phyloP scores from a whole-genome alignment of 2,888 invertebrate genomes.

The Yponomeuta malinellus region DNA sequence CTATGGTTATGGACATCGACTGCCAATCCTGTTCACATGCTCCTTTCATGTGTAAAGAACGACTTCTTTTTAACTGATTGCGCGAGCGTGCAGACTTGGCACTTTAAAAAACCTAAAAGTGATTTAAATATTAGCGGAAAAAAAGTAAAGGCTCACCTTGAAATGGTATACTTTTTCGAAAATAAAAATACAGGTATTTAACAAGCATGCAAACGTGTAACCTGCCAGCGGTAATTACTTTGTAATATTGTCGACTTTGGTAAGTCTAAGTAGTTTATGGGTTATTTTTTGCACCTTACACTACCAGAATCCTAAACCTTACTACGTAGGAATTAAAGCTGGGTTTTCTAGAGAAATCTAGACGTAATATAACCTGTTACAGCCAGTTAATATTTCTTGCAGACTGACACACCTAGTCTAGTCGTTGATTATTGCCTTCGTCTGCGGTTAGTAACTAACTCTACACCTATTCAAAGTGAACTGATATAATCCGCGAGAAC shows the following conservation, averaged over 20 bases:
- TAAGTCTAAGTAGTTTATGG: not conserved
- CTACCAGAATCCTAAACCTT: not conserved
- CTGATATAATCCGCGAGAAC: too few relatives aligned
- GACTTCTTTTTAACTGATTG: constrained; percentile 1
- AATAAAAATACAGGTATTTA: not conserved
- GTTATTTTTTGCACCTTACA: not conserved
- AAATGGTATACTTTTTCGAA: not conserved
- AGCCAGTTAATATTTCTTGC: not conserved
- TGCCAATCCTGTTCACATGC: not conserved
- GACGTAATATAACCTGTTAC: not conserved
- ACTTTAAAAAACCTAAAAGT: not conserved
- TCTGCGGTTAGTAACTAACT: not conserved
- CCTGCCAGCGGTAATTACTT: too few relatives aligned
- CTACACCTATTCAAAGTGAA: too few relatives aligned
- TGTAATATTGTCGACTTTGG: too few relatives aligned
- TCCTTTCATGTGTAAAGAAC: not conserved
- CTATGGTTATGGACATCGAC: not conserved
- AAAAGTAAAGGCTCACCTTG: not conserved
- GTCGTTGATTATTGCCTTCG: constrained; percentile 8
- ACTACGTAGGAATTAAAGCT: not conserved
- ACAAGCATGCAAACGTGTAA: not conserved
- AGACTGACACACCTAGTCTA: constrained; percentile 22
- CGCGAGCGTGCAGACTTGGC: not conserved
- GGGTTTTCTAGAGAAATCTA: not conserved
- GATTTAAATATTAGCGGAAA: not conserved